These are phyloP conservation scores for Hypomesus transpacificus DNA, from an alignment of 2,113 vertebrate genomes.

Conservation along the genomic window DNA sequence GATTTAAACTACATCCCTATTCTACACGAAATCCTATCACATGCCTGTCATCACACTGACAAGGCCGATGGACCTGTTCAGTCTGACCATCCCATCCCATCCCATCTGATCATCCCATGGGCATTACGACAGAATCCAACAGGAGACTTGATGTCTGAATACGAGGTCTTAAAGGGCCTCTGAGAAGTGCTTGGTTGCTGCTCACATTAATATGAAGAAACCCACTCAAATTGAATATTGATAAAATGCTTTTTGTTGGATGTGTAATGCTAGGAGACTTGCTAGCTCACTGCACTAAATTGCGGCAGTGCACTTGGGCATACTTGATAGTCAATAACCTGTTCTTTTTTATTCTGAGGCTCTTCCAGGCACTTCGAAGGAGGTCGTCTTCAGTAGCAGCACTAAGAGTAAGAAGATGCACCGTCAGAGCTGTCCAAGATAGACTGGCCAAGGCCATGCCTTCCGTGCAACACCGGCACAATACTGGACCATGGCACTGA, in stretches of 20 bases:
- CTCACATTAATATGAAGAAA: slow-evolving; percentile 60
- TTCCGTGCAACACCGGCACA: too few species aligned
- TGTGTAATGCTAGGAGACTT: slow-evolving; percentile 64
- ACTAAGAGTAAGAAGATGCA: neutral
- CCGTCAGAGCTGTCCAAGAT: too few species aligned
- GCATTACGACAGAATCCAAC: slow-evolving; percentile 31
- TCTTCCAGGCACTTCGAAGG: slow-evolving; percentile 37
- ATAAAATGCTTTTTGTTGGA: slow-evolving; percentile 72
- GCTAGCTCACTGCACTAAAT: slow-evolving; percentile 69
- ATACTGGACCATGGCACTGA: too few species aligned
- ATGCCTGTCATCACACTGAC: slow-evolving; percentile 39
- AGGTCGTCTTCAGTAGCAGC: slow-evolving; percentile 48
- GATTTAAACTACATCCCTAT: neutral
- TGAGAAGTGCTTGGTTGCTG: slow-evolving; percentile 34
- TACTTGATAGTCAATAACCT: slow-evolving; percentile 63
- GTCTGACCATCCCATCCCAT: too few species aligned
- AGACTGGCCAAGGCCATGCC: too few species aligned
- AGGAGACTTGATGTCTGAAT: slow-evolving; percentile 32
- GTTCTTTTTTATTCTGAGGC: slow-evolving; percentile 62
- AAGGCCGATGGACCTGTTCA: slow-evolving; percentile 42
- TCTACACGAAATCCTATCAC: slow-evolving; percentile 3
- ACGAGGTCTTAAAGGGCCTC: slow-evolving; percentile 34
- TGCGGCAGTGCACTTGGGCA: slow-evolving; percentile 60
- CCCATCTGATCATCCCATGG: slow-evolving; percentile 33
- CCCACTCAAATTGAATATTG: slow-evolving; percentile 69